phyloP scores from a whole-genome alignment of 2,888 invertebrate species.

The Parapristionchus giblindavisi region DNA sequence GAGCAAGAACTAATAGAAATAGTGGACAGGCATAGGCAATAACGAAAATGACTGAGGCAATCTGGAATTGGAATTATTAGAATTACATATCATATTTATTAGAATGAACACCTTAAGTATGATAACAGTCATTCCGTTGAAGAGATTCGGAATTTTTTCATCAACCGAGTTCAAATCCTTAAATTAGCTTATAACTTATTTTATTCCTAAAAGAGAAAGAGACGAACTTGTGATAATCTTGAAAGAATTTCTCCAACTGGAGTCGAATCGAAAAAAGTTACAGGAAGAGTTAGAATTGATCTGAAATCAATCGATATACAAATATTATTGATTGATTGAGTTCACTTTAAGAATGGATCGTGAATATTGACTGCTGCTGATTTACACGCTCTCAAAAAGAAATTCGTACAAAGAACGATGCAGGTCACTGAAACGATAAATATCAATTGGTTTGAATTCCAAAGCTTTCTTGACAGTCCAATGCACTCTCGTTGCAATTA shows the following conservation, averaged over 20 bases:
- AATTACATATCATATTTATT: no score
- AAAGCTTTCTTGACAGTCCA: no score
- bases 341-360: constrained; percentile 54
- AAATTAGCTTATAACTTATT: no score
- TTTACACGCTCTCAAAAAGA: constrained; percentile 43
- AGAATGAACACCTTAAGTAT: no score
- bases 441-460: neutral
- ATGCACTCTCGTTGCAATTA: no score
- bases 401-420: constrained; percentile 44
- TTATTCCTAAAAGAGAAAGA: no score
- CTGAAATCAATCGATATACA: neutral
- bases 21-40: constrained; percentile 48
- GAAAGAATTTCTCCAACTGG: constrained; percentile 69
- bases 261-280: constrained; percentile 69
- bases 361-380: constrained; percentile 59
- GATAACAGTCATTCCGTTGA: no score
- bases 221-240: constrained; percentile 30
- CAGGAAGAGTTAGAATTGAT: constrained; percentile 62
- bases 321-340: neutral
- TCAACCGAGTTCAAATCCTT: constrained; percentile 44
- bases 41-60: constrained; percentile 44
- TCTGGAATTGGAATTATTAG: constrained; percentile 12
- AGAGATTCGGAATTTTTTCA: neutral
- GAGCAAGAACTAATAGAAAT: constrained; percentile 55
- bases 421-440: constrained; percentile 45